Conservation (phyloP, 1,140 invertebrate species). For the Globodera ellingtonae region DNA sequence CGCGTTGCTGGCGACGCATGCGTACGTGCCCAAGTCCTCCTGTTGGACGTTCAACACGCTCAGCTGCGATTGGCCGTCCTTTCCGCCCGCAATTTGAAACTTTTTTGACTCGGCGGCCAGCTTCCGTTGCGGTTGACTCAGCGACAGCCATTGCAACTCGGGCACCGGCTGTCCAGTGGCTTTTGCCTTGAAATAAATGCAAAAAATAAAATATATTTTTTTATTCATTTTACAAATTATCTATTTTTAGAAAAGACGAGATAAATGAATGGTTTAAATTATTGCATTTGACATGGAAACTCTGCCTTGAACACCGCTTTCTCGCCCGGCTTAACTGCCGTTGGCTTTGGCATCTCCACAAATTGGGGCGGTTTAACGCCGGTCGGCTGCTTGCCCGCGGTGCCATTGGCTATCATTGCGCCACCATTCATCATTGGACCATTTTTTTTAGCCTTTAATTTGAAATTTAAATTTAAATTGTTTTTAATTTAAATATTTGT, state of each 20-base stretch:
- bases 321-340: slow-evolving; percentile 55
- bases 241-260: neutral
- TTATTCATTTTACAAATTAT: neutral
- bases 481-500: slow-evolving; percentile 18
- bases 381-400: slow-evolving; percentile 9
- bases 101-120: slow-evolving; percentile 47
- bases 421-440: slow-evolving; percentile 22
- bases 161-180: slow-evolving; percentile 51
- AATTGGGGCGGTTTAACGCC: slow-evolving; percentile 55
- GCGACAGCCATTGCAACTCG: slow-evolving; percentile 40
- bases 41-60: slow-evolving; percentile 43
- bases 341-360: slow-evolving; percentile 51
- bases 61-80: slow-evolving; percentile 45
- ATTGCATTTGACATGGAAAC: neutral
- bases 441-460: slow-evolving; percentile 21
- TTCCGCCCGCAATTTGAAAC: slow-evolving; percentile 44
- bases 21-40: slow-evolving; percentile 43
- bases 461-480: slow-evolving; percentile 22
- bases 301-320: slow-evolving; percentile 40
- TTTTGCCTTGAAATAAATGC: slow-evolving; percentile 44
- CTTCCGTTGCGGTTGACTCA: slow-evolving; percentile 40
- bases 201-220: neutral
- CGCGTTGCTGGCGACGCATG: slow-evolving; percentile 50
- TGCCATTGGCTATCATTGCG: slow-evolving; percentile 23
- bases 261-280: no score